Evolutionary conservation across 2,113 vertebrate species (phyloP).

Genomic region (Falcunculus frontatus): DNA sequence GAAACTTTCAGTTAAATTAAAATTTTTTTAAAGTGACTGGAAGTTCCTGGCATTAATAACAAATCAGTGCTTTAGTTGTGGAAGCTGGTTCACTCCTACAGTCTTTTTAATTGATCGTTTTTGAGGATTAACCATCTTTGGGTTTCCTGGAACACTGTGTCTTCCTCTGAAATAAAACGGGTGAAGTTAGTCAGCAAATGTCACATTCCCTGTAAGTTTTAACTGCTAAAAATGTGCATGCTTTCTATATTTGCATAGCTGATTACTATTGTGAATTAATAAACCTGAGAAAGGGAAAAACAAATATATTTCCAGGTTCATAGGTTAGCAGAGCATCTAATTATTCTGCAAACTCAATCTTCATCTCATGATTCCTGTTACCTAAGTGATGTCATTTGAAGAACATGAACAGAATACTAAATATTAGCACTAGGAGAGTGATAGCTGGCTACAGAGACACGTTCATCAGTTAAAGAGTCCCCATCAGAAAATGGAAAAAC

Average conservation of each 20-base stretch:
- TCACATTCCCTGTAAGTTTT: background rate
- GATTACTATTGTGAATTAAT: conserved; percentile 23
- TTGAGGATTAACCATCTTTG: conserved; percentile 57
- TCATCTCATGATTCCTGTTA: background rate
- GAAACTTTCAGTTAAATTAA: background rate
- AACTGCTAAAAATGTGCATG: background rate
- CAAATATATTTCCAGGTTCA: background rate
- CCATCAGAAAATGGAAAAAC: background rate
- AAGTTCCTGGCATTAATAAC: conserved; percentile 11
- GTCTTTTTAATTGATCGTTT: conserved; percentile 68
- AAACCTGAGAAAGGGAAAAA: background rate
- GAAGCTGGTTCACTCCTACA: conserved; percentile 68
- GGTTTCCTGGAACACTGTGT: conserved; percentile 32
- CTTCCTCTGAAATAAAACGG: conserved; percentile 67
- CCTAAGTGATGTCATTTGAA: background rate
- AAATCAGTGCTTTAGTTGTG: conserved; percentile 75
- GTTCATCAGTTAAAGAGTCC: background rate
- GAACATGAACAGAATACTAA: background rate
- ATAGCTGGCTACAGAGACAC: background rate
- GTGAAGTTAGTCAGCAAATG: conserved; percentile 3
- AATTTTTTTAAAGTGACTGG: background rate
- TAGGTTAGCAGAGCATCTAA: background rate
- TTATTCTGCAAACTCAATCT: background rate
- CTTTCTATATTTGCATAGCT: conserved; percentile 6
- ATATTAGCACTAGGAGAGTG: background rate